phyloP scores from a whole-genome alignment of 2,113 vertebrate genomes.

The Upupa epops region DNA sequence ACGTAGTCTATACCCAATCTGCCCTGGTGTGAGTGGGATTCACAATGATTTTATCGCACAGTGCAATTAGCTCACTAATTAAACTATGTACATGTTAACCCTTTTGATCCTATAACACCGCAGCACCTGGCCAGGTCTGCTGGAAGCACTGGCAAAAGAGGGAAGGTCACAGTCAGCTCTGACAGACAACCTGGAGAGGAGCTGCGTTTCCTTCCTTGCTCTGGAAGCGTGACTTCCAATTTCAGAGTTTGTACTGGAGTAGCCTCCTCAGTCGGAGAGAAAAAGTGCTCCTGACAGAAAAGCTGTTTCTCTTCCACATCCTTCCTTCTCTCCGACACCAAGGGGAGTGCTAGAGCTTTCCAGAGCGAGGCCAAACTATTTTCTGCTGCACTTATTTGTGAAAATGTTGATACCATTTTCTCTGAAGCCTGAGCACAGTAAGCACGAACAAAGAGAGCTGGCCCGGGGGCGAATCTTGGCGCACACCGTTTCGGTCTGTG shows the following conservation, averaged over 20 bases:
- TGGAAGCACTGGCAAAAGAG: neutral
- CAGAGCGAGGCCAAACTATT: neutral
- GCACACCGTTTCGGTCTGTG: neutral
- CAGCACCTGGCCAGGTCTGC: neutral
- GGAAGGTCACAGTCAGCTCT: neutral
- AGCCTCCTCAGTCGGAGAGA: no score
- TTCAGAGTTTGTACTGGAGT: no score
- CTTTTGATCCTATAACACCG: neutral
- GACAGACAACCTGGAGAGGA: neutral
- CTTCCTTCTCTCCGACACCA: constrained; percentile 14
- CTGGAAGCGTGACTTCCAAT: no score
- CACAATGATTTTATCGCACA: neutral
- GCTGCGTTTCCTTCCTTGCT: neutral
- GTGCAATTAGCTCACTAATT: neutral
- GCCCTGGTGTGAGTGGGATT: neutral
- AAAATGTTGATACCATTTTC: neutral
- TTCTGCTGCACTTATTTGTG: neutral
- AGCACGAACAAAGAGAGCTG: neutral
- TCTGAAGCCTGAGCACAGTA: neutral
- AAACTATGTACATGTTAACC: neutral
- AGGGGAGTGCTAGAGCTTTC: constrained; percentile 56
- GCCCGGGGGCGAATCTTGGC: neutral
- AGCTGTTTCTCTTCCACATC: neutral
- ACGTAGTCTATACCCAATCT: neutral
- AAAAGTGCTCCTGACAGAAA: neutral